A percentile compares a stretch with the other conserved stretches of the same genome.
phyloP scores from a whole-genome alignment of 2,888 invertebrate species.

The Scrobipalpa atriplicella region DNA sequence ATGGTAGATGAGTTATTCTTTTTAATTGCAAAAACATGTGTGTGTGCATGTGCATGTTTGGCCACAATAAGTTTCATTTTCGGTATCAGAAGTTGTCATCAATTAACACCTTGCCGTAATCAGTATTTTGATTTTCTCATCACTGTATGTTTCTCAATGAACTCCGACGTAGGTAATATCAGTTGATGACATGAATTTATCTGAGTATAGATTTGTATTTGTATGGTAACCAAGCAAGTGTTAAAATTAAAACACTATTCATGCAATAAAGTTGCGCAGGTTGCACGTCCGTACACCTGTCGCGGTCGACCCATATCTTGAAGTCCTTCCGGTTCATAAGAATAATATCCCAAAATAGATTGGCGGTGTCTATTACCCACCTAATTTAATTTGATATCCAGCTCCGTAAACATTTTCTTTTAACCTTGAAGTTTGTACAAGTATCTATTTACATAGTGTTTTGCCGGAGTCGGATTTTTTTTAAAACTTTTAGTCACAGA shows the following conservation, averaged over 20 bases:
- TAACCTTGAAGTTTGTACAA: neutral
- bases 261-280: slow-evolving; percentile 23
- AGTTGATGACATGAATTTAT: too few species aligned
- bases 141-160: too few species aligned
- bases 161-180: too few species aligned
- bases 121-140: neutral
- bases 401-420: neutral
- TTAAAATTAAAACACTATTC: neutral
- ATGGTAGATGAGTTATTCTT: too few species aligned
- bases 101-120: neutral
- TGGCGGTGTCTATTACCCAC: neutral
- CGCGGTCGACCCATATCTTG: slow-evolving; percentile 19
- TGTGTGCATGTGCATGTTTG: too few species aligned
- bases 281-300: slow-evolving; percentile 20
- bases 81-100: neutral
- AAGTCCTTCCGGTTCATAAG: slow-evolving; percentile 17
- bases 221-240: too few species aligned
- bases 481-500: neutral
- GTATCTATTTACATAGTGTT: neutral
- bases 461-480: neutral
- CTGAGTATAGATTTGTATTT: too few species aligned
- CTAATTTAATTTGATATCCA: neutral
- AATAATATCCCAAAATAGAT: slow-evolving; percentile 8
- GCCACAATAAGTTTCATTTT: neutral
- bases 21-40: too few species aligned